phyloP scores from a whole-genome alignment of 2,113 vertebrate species.

The Cardinalis cardinalis region DNA sequence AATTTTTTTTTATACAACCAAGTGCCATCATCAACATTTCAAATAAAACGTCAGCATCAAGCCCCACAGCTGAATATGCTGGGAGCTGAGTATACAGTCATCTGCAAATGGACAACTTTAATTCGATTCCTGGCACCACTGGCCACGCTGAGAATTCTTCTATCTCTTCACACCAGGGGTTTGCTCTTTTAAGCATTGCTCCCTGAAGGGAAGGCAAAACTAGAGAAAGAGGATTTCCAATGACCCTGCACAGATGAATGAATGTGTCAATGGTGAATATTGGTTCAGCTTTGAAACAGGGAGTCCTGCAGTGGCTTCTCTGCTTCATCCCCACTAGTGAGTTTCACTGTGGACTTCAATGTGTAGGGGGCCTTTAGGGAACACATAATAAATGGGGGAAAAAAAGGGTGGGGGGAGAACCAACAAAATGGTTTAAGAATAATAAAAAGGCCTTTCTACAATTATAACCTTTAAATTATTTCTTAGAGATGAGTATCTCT shows the following conservation, averaged over 20 bases:
- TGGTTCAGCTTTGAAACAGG: slow-evolving; percentile 80
- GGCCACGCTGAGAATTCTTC: slow-evolving; percentile 76
- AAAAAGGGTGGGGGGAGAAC: background rate
- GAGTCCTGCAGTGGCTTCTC: slow-evolving; percentile 77
- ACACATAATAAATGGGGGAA: slow-evolving; percentile 38
- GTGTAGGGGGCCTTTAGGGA: slow-evolving; percentile 67
- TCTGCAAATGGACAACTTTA: slow-evolving; percentile 81
- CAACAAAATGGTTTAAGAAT: slow-evolving; percentile 39
- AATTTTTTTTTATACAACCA: background rate
- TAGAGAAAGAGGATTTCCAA: slow-evolving; percentile 81
- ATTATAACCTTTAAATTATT: slow-evolving; percentile 49
- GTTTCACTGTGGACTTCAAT: slow-evolving; percentile 63
- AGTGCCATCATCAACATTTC: slow-evolving; percentile 43
- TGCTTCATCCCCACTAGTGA: slow-evolving; percentile 61
- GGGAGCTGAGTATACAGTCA: slow-evolving; percentile 61
- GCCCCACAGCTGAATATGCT: slow-evolving; percentile 25
- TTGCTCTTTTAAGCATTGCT: slow-evolving; percentile 81
- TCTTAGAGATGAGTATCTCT: background rate
- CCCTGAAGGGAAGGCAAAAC: slow-evolving; percentile 81
- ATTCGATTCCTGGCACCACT: slow-evolving; percentile 76
- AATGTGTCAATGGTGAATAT: slow-evolving; percentile 81
- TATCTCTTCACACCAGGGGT: slow-evolving; percentile 80
- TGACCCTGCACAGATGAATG: slow-evolving; percentile 82
- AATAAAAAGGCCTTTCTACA: slow-evolving; percentile 19
- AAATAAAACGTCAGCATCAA: slow-evolving; percentile 55